phyloP scores from a whole-genome alignment of 2,113 vertebrate species.

The Podarcis cretensis region DNA sequence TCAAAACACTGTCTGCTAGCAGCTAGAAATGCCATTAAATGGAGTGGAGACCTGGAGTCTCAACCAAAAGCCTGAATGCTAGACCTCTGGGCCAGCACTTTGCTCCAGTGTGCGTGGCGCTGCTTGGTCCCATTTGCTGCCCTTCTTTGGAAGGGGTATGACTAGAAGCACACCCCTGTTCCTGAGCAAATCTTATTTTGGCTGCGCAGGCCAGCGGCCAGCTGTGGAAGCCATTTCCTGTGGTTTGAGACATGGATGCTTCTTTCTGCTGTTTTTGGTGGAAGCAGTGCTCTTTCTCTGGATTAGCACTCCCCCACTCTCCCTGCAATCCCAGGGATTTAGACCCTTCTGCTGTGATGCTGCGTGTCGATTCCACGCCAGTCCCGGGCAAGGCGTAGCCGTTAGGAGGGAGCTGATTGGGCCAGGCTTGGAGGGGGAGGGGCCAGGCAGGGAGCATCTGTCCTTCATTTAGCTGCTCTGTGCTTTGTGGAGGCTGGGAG shows the following conservation, averaged over 20 bases:
- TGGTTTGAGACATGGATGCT: slow-evolving; percentile 44
- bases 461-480: background rate
- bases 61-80: background rate
- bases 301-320: slow-evolving; percentile 1
- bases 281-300: slow-evolving; percentile 27
- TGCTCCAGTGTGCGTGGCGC: background rate
- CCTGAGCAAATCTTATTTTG: slow-evolving; percentile 60
- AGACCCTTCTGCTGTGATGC: background rate
- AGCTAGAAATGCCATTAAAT: background rate
- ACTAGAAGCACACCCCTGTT: slow-evolving; percentile 55
- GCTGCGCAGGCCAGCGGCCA: slow-evolving; percentile 56
- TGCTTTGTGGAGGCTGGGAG: background rate
- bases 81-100: background rate
- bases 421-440: background rate
- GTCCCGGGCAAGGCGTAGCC: too few relatives aligned
- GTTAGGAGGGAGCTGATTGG: background rate
- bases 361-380: background rate
- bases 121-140: fast-evolving
- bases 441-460: background rate
- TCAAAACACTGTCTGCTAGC: background rate
- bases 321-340: background rate
- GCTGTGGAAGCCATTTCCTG: slow-evolving; percentile 75
- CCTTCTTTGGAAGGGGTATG: slow-evolving; percentile 23
- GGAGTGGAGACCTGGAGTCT: background rate
- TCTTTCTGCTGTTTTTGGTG: background rate